Evolutionary conservation across 2,888 invertebrate genomes (phyloP).

Genomic region (Agelastica alni): DNA sequence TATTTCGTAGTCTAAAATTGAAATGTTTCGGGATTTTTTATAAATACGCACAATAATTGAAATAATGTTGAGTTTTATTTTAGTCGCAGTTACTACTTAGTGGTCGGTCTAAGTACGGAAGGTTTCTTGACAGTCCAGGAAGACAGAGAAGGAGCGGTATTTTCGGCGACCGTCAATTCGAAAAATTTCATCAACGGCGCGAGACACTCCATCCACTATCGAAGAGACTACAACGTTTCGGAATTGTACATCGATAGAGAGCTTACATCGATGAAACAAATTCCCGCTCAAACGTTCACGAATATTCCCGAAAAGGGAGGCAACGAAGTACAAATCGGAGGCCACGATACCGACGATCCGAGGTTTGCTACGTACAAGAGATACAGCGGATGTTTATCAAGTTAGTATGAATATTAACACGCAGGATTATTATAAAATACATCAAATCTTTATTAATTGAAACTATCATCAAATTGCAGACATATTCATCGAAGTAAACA

Average conservation of each 20-base stretch:
- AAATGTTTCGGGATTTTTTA: too few relatives aligned
- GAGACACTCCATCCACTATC: slow-evolving; percentile 75
- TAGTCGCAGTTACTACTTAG: slow-evolving; percentile 80
- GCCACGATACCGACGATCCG: slow-evolving; percentile 82
- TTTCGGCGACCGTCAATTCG: slow-evolving; percentile 75
- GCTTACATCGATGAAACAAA: slow-evolving; percentile 69
- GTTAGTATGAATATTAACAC: slow-evolving; percentile 70
- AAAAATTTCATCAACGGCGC: slow-evolving; percentile 83
- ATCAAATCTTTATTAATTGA: too few relatives aligned
- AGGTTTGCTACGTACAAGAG: slow-evolving; percentile 82
- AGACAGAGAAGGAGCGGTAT: slow-evolving; percentile 76
- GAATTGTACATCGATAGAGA: slow-evolving; percentile 76
- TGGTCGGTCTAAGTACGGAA: slow-evolving; percentile 81
- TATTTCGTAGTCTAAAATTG: too few relatives aligned
- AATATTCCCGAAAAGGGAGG: slow-evolving; percentile 71
- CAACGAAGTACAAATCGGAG: slow-evolving; percentile 86
- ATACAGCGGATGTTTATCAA: slow-evolving; percentile 88
- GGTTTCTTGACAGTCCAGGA: slow-evolving; percentile 85
- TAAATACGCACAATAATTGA: too few relatives aligned
- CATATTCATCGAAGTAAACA: slow-evolving; percentile 83
- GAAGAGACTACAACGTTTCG: slow-evolving; percentile 72
- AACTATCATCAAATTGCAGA: slow-evolving; percentile 67
- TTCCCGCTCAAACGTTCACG: slow-evolving; percentile 70
- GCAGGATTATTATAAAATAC: too few relatives aligned
- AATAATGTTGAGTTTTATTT: slow-evolving; percentile 12